Base-by-base conservation (phyloP, 2,888 invertebrate genomes). In the Brachyptera putata region DNA sequence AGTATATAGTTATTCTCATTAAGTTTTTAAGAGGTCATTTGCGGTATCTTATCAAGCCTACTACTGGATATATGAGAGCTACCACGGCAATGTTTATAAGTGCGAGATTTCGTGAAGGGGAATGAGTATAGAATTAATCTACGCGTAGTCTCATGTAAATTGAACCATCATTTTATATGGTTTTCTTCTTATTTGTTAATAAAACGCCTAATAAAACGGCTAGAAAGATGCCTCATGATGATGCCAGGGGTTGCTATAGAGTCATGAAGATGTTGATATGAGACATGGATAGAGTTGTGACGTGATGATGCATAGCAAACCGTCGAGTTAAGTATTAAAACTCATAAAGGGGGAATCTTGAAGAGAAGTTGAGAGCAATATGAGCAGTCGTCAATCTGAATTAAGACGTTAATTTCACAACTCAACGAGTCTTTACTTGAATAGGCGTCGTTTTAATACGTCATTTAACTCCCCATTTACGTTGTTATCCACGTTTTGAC, bases 311-410 rank as follows among this genome's bases (percentile, higher is more conserved):
- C 48, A 24, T 21, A 48, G 48, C 48, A 22, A 46, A 22, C 46
- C 46, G 48, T 24, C 48, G 22, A 3, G n/a, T 22, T 9, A 25
- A 26, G 26, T 50, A 50, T 25, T 50, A 50, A 48, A 50, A 50
- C 25, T 50, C 49, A 50, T 50, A 50, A 50, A 53, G 13, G 53
- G 36, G 34, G 36, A 30, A 36, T 26, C 49, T 14, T 5, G 26
- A 7, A n/a, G 16, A 50, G 49, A n/a, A n/a, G n/a, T 53, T 53
- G 36, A 36, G 36, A 26, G 53, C 34, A 53, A 53, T 53, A 53
- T 53, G 53, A 53, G 36, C 53, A 36, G 34, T 36, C 53, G 36
- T 53, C 53, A 34, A 53, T 36, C 36, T 34, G 36, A 53, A 53
- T 53, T 34, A 53, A 53, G 30, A 53, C 53, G 34, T 36, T 34